phyloP scores from a whole-genome alignment of 2,797 vertebrate genomes.

The Todus mexicanus region DNA sequence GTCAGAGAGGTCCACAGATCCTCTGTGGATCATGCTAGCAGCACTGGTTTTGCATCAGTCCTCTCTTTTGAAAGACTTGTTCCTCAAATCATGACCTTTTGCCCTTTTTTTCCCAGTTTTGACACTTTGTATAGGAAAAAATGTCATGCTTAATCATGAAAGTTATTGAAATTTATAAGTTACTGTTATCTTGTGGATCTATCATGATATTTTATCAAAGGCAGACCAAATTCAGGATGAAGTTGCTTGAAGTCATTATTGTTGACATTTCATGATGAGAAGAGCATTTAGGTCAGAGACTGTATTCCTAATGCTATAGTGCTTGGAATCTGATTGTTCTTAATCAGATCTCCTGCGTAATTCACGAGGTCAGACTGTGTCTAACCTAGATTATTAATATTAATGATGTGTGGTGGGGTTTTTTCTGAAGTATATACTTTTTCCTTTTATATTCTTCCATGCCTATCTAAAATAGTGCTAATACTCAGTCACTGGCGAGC shows the following conservation, averaged over 20 bases:
- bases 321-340: conserved; percentile 40
- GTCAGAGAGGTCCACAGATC: background rate
- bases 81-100: background rate
- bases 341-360: conserved; percentile 42
- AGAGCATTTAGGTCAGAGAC: conserved; percentile 7
- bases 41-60: background rate
- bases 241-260: conserved; percentile 43
- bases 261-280: conserved; percentile 37
- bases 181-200: conserved; percentile 22
- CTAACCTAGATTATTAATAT: conserved; percentile 48
- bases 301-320: background rate
- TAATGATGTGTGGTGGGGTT: background rate
- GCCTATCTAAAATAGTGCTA: background rate
- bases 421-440: background rate
- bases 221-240: conserved; percentile 45
- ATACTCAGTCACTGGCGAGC: background rate
- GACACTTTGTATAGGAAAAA: conserved; percentile 1
- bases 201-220: conserved; percentile 27
- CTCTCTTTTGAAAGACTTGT: conserved; percentile 26
- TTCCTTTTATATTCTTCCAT: background rate
- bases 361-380: conserved; percentile 5
- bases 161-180: background rate
- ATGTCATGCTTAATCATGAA: conserved; percentile 47
- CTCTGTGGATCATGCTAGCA: background rate
- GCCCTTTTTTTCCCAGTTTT: conserved; percentile 2